Conservation (phyloP, 2,888 invertebrate species). For the Odontomyia ornata region DNA sequence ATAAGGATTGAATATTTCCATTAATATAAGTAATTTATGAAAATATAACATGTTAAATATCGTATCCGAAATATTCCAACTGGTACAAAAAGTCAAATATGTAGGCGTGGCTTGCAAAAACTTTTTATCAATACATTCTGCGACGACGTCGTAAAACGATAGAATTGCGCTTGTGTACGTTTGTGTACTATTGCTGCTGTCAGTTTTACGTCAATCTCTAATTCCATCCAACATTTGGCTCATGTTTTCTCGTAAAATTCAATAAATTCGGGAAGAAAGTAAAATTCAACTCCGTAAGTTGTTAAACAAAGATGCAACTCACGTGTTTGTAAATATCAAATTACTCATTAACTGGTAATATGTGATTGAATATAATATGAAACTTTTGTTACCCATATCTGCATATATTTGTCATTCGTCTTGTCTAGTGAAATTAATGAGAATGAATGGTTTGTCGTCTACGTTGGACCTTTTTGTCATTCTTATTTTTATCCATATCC, state of each 20-base stretch:
- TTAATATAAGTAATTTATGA: too few species aligned
- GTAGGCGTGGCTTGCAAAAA: conserved; percentile 11
- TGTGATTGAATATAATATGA: neutral
- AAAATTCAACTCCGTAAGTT: conserved; percentile 10
- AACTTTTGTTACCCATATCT: neutral
- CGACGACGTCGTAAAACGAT: conserved; percentile 16
- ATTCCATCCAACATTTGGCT: conserved; percentile 40
- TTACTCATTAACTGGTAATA: neutral
- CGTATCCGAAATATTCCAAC: neutral
- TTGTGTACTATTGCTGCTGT: conserved; percentile 46
- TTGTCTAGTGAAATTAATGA: conserved; percentile 34
- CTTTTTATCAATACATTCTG: neutral
- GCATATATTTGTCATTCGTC: conserved; percentile 32
- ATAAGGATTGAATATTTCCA: too few species aligned
- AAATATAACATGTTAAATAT: neutral
- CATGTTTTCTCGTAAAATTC: conserved; percentile 45
- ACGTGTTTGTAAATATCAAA: neutral
- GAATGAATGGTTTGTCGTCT: conserved; percentile 31
- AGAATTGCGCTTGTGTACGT: conserved; percentile 37
- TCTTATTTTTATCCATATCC: conserved; percentile 38
- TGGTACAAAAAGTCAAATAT: conserved; percentile 13
- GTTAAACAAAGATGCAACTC: conserved; percentile 3
- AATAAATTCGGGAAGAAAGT: conserved; percentile 28
- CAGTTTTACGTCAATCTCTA: conserved; percentile 47
- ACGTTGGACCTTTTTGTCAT: conserved; percentile 37